Evolutionary conservation across 2,113 vertebrate species (phyloP), one percentile per base, ranked within the genome.

Genomic region (Phoxinus phoxinus): DNA sequence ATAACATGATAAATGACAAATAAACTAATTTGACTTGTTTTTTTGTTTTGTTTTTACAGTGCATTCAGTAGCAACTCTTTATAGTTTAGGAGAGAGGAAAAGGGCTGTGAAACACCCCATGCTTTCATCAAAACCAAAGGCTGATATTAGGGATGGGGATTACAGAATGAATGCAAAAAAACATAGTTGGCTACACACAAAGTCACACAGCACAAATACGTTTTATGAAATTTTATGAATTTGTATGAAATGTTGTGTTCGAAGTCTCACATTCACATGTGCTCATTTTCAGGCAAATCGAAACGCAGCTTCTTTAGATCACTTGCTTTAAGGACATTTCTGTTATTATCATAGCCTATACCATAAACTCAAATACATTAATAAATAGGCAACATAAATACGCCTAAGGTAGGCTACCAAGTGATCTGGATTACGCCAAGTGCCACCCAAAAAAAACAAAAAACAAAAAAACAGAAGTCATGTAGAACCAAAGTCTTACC

Each of bases 401-500:
- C 7, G 21, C 69, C 41, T 41, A 41, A 9, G 7, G 41, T 41
- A 35, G n/a, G n/a, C n/a, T 44, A 46, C 46, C 46, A 46, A 46
- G 3, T 46, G 17, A 53, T 5, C 51, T 19, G 51, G 2, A 19
- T 17, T 19, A 53, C 15, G 17, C 5, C 51, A 53, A 6, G 17
- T 53, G 17, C 17, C 5, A n/a, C 15, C 51, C 17, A 19, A 1
- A 53, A 53, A 56, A 56, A 4, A 51, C n/a, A 53, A 53, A 48
- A 15, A 72, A 72, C 0, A 44, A n/a, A n/a, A n/a, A n/a, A 32
- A 32, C 11, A 17, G 2, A 25, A 13, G 27, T 17, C 63, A 63
- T 65, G 23, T 2, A 44, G 41, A 67, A 17, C 25, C 17, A 10
- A 4, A 8, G 30, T 58, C 87, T 91, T 86, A 92, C 91, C 89